A percentile compares a stretch with the other conserved stretches of the same genome.
phyloP scores from a whole-genome alignment of 2,797 vertebrate species.

The Dryobates pubescens region DNA sequence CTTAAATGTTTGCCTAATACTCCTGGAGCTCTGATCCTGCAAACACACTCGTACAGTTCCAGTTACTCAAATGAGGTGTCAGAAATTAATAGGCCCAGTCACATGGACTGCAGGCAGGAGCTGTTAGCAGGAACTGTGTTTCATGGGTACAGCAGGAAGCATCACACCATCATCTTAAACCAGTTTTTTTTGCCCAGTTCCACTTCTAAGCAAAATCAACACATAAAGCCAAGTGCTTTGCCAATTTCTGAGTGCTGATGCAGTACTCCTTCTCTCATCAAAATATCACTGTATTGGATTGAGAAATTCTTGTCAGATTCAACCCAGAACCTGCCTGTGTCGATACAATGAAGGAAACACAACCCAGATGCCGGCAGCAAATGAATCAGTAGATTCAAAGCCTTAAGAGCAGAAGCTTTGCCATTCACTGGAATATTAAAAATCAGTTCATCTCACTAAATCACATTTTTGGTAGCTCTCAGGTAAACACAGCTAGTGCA shows the following conservation, averaged over 20 bases:
- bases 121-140: background rate
- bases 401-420: background rate
- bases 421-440: background rate
- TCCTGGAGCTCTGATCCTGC: background rate
- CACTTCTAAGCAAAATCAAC: slow-evolving; percentile 58
- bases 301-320: background rate
- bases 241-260: slow-evolving; percentile 70
- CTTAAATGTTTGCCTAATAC: background rate
- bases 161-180: background rate
- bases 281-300: slow-evolving; percentile 55
- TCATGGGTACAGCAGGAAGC: background rate
- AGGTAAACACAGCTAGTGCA: background rate
- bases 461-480: slow-evolving; percentile 17
- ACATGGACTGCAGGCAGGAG: background rate
- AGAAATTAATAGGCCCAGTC: background rate
- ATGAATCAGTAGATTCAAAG: background rate
- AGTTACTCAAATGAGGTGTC: background rate
- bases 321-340: background rate
- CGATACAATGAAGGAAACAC: background rate
- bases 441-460: background rate
- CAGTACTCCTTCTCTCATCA: slow-evolving; percentile 76
- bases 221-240: slow-evolving; percentile 66
- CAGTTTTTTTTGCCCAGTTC: slow-evolving; percentile 55
- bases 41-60: background rate
- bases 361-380: background rate